phyloP scores from a whole-genome alignment of 1,140 invertebrate genomes.

The Ips nitidus region DNA sequence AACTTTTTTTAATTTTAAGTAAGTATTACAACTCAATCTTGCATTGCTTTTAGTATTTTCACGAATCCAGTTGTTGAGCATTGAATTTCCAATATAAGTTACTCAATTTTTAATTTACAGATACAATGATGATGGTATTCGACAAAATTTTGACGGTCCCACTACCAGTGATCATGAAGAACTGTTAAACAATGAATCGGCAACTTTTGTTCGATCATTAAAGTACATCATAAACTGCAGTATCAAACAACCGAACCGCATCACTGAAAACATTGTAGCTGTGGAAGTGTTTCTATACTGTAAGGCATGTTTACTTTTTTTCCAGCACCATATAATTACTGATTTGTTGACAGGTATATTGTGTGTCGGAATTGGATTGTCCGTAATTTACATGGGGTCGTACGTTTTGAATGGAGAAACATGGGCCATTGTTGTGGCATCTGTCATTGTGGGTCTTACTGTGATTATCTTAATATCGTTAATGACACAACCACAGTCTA shows the following conservation, averaged over 20 bases:
- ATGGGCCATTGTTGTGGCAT: constrained; percentile 45
- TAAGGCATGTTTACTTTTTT: constrained; percentile 44
- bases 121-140: constrained; percentile 51
- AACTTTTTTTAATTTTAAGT: too few species aligned
- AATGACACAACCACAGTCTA: constrained; percentile 44
- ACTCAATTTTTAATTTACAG: constrained; percentile 37
- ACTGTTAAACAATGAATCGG: constrained; percentile 38
- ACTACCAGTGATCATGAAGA: constrained; percentile 41
- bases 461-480: constrained; percentile 51
- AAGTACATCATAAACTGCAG: constrained; percentile 48
- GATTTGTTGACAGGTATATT: constrained; percentile 53
- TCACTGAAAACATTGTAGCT: constrained; percentile 56
- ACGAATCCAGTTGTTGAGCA: too few species aligned
- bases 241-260: constrained; percentile 52
- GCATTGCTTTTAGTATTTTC: too few species aligned
- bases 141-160: constrained; percentile 48
- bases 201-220: constrained; percentile 50
- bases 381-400: constrained; percentile 49
- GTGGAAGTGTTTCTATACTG: constrained; percentile 53
- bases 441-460: constrained; percentile 23
- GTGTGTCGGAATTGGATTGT: constrained; percentile 54
- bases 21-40: too few species aligned
- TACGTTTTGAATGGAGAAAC: constrained; percentile 52
- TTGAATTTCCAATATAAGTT: too few species aligned
- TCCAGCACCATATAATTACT: constrained; percentile 23